Evolutionary conservation across 2,113 vertebrate species (phyloP), one percentile per base, ranked within the genome.

Genomic region (Bagarius yarrelli): DNA sequence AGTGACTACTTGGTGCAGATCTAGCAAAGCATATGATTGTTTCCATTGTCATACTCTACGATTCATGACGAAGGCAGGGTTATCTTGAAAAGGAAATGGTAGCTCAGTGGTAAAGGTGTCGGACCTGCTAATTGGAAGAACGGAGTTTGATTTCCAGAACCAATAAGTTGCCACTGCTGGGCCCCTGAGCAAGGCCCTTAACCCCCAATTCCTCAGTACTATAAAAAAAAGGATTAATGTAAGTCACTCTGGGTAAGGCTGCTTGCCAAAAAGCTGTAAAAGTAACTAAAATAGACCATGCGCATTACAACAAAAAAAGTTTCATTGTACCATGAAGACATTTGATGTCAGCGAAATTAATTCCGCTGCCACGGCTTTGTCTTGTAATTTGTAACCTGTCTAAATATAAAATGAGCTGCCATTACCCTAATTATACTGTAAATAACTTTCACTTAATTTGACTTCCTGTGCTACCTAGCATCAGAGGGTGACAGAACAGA

Each of bases 401-500:
- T 57, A 19, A 40, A 57, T 25, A n/a, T 57, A n/a, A 57, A 15
- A 75, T 75, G 3, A 5, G 53, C 32, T n/a, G 21, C 55, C 16
- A 40, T 75, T 75, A 57, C 57, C 13, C 18, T 32, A 34, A 74
- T 74, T 34, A 74, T 56, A 34, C 52, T 6, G 52, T 56, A 56
- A 73, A 56, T 53, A 74, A 56, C 52, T 56, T 75, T 3, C 3
- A 40, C 36, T 34, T 59, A 1, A 57, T 75, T 40, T 44, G 55
- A 59, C n/a, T 74, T 23, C 52, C 56, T 13, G 14, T 56, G 52
- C 47, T 55, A 74, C 23, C 72, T 55, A 57, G 12, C 32, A n/a
- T 36, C 34, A 56, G 50, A 74, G 30, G 52, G 55, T 23, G 71
- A 56, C 71, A 56, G 30, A 74, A 9, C 72, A 74, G 21, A n/a